phyloP scores from a whole-genome alignment of 2,797 vertebrate genomes.

The Alosa sapidissima region DNA sequence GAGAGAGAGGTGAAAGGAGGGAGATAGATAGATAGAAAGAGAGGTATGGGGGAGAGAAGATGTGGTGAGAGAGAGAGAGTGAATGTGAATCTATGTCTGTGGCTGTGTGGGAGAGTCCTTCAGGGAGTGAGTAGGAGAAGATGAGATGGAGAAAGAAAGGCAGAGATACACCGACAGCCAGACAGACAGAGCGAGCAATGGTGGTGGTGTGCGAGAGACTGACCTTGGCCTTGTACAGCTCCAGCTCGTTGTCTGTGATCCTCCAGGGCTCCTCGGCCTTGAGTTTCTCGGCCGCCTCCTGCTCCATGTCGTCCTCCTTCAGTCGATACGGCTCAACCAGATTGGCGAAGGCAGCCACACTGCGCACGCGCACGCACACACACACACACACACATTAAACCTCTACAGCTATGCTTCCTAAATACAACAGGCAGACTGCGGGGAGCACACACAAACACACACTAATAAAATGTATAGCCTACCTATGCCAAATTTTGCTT shows the following conservation, averaged over 20 bases:
- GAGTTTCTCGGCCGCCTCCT: constrained; percentile 91
- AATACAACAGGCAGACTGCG: no score
- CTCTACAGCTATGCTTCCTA: no score
- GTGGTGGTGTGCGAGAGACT: neutral
- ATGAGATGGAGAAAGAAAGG: neutral
- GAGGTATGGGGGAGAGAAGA: neutral
- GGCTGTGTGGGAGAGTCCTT: no score
- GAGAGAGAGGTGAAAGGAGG: neutral
- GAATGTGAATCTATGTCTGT: no score
- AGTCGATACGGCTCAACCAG: constrained; percentile 94
- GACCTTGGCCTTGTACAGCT: constrained; percentile 96
- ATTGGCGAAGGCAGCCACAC: constrained; percentile 88
- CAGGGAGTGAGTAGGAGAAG: no score
- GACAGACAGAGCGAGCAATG: neutral
- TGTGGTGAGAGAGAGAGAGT: no score
- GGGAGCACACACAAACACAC: neutral
- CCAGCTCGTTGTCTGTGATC: constrained; percentile 96
- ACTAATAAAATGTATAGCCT: neutral
- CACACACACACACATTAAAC: no score
- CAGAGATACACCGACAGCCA: neutral
- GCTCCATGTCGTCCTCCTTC: constrained; percentile 96
- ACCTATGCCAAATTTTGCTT: neutral
- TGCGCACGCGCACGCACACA: constrained; percentile 50
- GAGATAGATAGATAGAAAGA: neutral
- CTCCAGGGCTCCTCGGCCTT: constrained; percentile 95